Evolutionary conservation across 2,797 vertebrate species (phyloP), one percentile per base, ranked within the genome.

Genomic region (Gadopsis marmoratus): DNA sequence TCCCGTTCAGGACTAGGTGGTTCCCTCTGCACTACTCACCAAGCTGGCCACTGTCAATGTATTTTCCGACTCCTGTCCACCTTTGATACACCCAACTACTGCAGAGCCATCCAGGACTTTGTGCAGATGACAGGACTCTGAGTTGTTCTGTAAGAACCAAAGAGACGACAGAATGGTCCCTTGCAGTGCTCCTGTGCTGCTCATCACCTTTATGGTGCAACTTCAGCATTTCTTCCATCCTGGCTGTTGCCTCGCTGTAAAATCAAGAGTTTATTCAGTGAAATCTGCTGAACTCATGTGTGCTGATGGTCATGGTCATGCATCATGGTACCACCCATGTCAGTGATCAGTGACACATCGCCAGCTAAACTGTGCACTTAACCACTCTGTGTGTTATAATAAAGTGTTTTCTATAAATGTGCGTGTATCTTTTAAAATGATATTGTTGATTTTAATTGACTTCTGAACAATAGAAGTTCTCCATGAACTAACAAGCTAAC

Each of bases 271-370:
- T 50, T 3, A 31, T 33, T 60, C 47, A 54, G 41, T 48, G 4
- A 47, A 19, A 23, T 47, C 31, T 54, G 26, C 23, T 53, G 37
- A 62, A 33, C 19, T 2, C 11, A 2, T 31, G 1, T 45, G 41
- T 47, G 11, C 7, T 71, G 29, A 29, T 31, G 13, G 17, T 21
- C 29, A 71, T 29, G 35, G 69, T 4, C 16, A 43, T 35, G 41
- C 39, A 6, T 69, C 17, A 41, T 7, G 26, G 50, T 14, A 37
- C 12, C 21, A 48, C 31, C 43, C 31, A 55, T 4, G n/a, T 33
- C 8, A 51, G 9, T 50, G 69, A 51, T 61, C 56, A 41, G 11
- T 60, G 23, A 71, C 47, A 45, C 69, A 71, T 71, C 69, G 39
- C 45, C 47, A 39, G 14, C 33, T 19, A 71, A 13, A 62, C 19